Base-by-base conservation (phyloP, 2,888 invertebrate genomes). In the Neocrepidodera transversa region DNA sequence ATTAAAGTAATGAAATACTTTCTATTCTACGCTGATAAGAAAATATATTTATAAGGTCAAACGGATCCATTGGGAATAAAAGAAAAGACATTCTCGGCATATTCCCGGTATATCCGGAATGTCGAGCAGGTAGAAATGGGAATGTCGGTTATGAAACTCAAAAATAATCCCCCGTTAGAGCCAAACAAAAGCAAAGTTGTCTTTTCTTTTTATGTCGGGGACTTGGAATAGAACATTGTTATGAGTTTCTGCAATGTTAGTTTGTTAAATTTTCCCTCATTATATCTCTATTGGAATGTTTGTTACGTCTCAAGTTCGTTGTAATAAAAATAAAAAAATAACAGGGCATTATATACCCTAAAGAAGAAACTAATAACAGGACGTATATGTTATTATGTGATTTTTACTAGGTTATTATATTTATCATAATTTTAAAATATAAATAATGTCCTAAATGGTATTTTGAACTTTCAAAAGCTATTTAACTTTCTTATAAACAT, bases 41-140 rank as follows among this genome's bases (percentile, higher is more conserved):
- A 62, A 62, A 61, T 60, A 61, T 65, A 65, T 61, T 61, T 63
- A 60, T 63, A 62, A 58, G 63, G 55, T 42, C 58, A 52, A 61
- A 63, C 60, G 50, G 62, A 60, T 60, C 64, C 59, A 38, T 40
- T 43, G 63, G 58, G 62, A 63, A 60, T 58, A 64, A 60, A 60
- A 63, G 62, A 67, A 66, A 61, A 66, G 62, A 56, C 62, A 62
- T 62, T 62, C 58, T 55, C 42, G 60, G 63, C 63, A 66, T 64
- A 66, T 62, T 54, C 56, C 20, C 35, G 49, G 53, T 35, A 53
- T 52, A 53, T 54, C 57, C 60, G 68, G 67, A 69, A 69, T 69
- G 60, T 64, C 68, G 64, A 66, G 61, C 67, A 69, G 68, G 66
- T 67, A 66, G 63, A 56, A 63, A 64, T 61, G 66, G 65, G 66